Conservation (phyloP, 2,113 vertebrate genomes). For the Axis porcinus region DNA sequence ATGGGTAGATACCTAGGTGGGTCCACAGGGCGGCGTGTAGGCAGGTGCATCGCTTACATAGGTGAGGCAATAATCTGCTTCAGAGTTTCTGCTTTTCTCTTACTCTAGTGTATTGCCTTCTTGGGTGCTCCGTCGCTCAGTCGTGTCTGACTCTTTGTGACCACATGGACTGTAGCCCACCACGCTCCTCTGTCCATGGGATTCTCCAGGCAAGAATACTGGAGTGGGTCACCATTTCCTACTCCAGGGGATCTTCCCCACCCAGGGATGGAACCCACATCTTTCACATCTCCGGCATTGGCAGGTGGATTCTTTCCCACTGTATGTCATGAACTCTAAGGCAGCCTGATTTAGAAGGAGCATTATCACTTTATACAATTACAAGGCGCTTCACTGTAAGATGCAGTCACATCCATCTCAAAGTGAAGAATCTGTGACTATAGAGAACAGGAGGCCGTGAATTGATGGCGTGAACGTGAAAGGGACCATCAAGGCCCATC, state of each 20-base stretch:
- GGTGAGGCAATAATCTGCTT: too few relatives aligned
- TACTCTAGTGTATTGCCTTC: background rate
- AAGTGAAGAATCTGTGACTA: background rate
- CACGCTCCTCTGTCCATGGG: background rate
- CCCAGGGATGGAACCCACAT: accelerated
- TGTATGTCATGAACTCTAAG: accelerated
- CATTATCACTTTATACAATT: too few relatives aligned
- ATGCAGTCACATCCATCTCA: too few relatives aligned
- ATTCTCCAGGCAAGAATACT: background rate
- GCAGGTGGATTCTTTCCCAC: background rate
- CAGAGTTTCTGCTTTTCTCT: too few relatives aligned
- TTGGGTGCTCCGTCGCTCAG: accelerated
- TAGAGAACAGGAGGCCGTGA: background rate
- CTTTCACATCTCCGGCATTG: background rate
- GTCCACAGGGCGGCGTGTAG: accelerated
- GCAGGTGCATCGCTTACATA: accelerated
- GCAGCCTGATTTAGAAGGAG: background rate
- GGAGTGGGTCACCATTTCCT: background rate
- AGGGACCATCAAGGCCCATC: accelerated
- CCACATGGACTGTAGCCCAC: background rate
- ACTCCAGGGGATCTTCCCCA: background rate
- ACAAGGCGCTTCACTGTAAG: background rate
- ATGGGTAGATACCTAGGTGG: accelerated
- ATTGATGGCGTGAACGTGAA: accelerated
- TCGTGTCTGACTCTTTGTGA: background rate